Base-by-base conservation (phyloP, 1,140 invertebrate genomes). In the Acromyrmex heyeri region DNA sequence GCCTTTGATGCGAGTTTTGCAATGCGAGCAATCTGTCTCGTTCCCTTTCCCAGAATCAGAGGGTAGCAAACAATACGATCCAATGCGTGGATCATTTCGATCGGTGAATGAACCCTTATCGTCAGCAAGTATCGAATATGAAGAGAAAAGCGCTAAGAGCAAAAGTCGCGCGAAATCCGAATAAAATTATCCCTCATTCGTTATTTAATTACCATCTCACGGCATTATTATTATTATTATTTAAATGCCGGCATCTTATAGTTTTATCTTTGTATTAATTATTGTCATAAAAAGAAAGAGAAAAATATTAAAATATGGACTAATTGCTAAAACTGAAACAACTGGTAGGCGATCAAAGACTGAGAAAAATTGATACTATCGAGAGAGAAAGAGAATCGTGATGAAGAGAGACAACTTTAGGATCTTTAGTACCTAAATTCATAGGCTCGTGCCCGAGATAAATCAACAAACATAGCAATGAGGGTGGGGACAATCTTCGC, bases 41-140 rank as follows among this genome's bases (percentile, higher is more conserved):
- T 75, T n/a, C 50, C 27, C 38, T 82, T 82, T 82, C 79, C n/a
- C 69, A 21, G 79, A 75, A 83, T 34, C 64, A n/a, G 24, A 57
- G 50, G 27, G 21, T 76, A 62, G 50, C 34, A 69, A 70, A 82
- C 75, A 76, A 79, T 75, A 30, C 64, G 64, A 90, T 89, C 83
- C 27, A 50, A 50, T 50, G 48, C 48, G 72, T 57, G 59, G 85
- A 90, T 86, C 77, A 79, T 50, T 89, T 87, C 59, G 65, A 87
- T 89, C 88, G 85, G 88, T 90, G 88, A 90, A 87, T 62, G 86
- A 89, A 89, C 88, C 76, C 78, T 89, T 87, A 78, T 90, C 85
- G 0, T 73, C 55, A 16, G 12, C 65, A 6, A 38, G 18, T 14
- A 69, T 69, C 48, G 38, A 5, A 21, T 12, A 48, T 10, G 24